A percentile compares a stretch with the other conserved stretches of the same genome.
phyloP scores from a whole-genome alignment of 1,140 invertebrate genomes.

The Lepidurus apus region DNA sequence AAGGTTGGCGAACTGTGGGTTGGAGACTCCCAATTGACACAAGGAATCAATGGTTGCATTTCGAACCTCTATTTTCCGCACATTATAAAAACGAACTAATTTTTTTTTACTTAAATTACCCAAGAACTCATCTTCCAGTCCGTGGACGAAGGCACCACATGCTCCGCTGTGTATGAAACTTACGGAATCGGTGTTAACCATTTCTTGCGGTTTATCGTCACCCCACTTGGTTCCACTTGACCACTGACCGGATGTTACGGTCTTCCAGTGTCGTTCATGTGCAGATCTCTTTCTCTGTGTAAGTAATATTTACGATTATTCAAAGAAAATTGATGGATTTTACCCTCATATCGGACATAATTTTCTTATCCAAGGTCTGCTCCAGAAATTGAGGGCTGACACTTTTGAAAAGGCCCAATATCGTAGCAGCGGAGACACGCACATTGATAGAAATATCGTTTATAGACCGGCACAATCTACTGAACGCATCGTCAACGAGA shows the following conservation, averaged over 20 bases:
- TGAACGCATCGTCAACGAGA: constrained; percentile 93
- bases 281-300: constrained; percentile 59
- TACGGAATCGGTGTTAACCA: constrained; percentile 67
- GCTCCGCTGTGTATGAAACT: constrained; percentile 85
- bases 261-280: constrained; percentile 73
- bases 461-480: constrained; percentile 85
- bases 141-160: constrained; percentile 97
- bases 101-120: constrained; percentile 50
- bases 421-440: constrained; percentile 67
- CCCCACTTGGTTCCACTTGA: constrained; percentile 85
- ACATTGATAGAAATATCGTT: constrained; percentile 81
- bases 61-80: constrained; percentile 67
- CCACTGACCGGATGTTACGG: constrained; percentile 80
- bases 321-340: constrained; percentile 35
- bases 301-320: constrained; percentile 33
- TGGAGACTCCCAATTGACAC: constrained; percentile 77
- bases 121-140: constrained; percentile 95
- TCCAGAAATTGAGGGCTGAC: constrained; percentile 86
- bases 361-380: constrained; percentile 95
- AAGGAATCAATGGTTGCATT: constrained; percentile 91
- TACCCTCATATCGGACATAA: constrained; percentile 93
- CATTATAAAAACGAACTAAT: constrained; percentile 6
- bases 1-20: constrained; percentile 75
- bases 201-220: constrained; percentile 76
- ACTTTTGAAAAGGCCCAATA: constrained; percentile 76